These are phyloP conservation scores for Heterotis niloticus DNA, from an alignment of 2,113 vertebrate species.

Conservation along the genomic window DNA sequence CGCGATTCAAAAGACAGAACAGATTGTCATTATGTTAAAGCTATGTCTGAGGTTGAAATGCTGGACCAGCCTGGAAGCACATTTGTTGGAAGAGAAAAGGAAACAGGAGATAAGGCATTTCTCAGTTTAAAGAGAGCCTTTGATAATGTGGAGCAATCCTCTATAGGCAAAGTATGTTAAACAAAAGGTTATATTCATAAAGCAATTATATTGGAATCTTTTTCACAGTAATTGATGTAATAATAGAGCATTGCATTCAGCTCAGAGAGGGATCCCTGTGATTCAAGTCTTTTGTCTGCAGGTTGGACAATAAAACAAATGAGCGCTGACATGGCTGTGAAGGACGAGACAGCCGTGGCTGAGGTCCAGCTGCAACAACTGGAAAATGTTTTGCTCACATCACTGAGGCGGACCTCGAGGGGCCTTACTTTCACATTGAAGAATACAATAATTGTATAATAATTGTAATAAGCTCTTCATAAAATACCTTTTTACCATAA, in stretches of 20 bases:
- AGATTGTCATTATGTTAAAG: constrained; percentile 18
- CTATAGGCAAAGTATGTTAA: not conserved
- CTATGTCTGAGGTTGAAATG: constrained; percentile 1
- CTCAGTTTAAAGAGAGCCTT: constrained; percentile 17
- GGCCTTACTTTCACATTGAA: too few species aligned
- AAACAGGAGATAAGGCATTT: constrained; percentile 2
- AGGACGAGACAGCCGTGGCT: not conserved
- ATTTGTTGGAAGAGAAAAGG: not conserved
- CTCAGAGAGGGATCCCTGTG: not conserved
- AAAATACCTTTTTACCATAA: too few species aligned
- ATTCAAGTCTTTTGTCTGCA: constrained; percentile 12
- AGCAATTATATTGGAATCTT: constrained; percentile 8
- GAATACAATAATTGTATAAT: too few species aligned
- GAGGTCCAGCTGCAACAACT: not conserved
- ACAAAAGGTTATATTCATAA: constrained; percentile 20
- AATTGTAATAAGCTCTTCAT: too few species aligned
- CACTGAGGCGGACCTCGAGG: not conserved
- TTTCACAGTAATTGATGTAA: not conserved
- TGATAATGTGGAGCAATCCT: not conserved
- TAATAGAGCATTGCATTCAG: not conserved
- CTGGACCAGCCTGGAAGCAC: constrained; percentile 2
- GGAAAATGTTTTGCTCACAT: not conserved
- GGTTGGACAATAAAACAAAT: not conserved
- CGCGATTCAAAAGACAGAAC: not conserved
- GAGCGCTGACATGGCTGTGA: not conserved